Evolutionary conservation across 2,113 vertebrate genomes (phyloP).

Genomic region (Hypomesus transpacificus): DNA sequence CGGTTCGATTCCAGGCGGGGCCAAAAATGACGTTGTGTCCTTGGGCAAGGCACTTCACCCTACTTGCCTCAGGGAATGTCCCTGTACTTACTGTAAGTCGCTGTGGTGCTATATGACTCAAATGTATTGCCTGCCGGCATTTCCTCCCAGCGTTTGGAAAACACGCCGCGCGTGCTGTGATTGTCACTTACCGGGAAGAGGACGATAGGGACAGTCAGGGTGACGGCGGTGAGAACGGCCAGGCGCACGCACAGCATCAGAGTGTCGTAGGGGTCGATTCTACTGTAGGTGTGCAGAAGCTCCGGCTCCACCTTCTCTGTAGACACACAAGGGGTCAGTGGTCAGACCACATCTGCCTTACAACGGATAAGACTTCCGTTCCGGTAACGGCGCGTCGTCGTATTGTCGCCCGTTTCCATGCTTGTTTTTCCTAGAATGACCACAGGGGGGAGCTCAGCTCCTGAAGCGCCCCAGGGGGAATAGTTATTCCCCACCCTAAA

Average conservation of each 20-base stretch:
- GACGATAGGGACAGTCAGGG: slow-evolving; percentile 93
- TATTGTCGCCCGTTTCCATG: not conserved
- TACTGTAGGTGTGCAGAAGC: slow-evolving; percentile 92
- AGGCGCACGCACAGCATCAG: slow-evolving; percentile 93
- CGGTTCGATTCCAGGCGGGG: too few relatives aligned
- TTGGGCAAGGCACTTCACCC: too few relatives aligned
- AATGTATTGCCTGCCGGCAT: not conserved
- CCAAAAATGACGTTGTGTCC: too few relatives aligned
- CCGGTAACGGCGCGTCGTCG: too few relatives aligned
- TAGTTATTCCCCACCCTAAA: too few relatives aligned
- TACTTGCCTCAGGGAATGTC: too few relatives aligned
- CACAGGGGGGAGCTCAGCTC: slow-evolving; percentile 44
- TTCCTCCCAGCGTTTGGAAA: not conserved
- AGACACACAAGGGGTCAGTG: not conserved
- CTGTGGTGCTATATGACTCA: too few relatives aligned
- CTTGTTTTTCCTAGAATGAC: slow-evolving; percentile 1
- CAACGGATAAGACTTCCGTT: too few relatives aligned
- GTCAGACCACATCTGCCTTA: too few relatives aligned
- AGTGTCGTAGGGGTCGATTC: slow-evolving; percentile 86
- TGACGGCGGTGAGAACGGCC: slow-evolving; percentile 93
- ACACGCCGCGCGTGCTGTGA: not conserved
- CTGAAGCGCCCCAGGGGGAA: not conserved
- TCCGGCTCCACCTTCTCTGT: slow-evolving; percentile 86
- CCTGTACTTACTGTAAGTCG: too few relatives aligned
- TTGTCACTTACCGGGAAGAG: slow-evolving; percentile 86